Evolutionary conservation across 1,140 invertebrate genomes (phyloP), one percentile per base, ranked within the genome.

Genomic region (Drosophila sucinea): DNA sequence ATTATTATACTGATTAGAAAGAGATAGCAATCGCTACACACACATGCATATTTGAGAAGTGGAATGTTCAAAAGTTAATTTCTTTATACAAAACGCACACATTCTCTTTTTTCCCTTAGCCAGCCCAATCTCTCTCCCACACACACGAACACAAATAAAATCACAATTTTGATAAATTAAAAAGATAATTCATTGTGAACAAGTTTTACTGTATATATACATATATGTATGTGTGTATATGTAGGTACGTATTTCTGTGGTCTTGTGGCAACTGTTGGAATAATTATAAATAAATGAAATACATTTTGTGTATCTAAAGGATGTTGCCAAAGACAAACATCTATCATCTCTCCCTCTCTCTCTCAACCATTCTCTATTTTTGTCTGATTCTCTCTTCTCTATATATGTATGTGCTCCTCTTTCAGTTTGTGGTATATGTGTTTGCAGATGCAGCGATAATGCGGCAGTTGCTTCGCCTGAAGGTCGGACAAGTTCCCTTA

Each of bases 151-250:
- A 54, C 51, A 54, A 23, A 33, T 32, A 35, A 33, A 62, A 55
- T 71, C 72, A 47, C 54, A 63, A 71, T 35, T 54, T 67, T 78
- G 76, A 78, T 78, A 65, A 78, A 78, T 78, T 71, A 78, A 78
- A 78, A 78, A 76, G 76, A 78, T 78, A 78, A 78, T 51, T 71
- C 70, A 67, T 76, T 72, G 64, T 72, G 63, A 27, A 33, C 63
- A 67, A 67, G 64, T 70, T 76, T 73, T 47, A 29, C 51, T 40
- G 65, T 63, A 17, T 17, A 17, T 27, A 25, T 27, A 41, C n/a
- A 60, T 51, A 27, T 25, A 23, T 51, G 8, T 7, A 10, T 23
- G 1, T 3, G 10, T 38, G 1, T 27, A 27, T 60, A 7, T 47
- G 5, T 40, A n/a, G 2, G 11, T 47, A 17, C 7, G 23, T 27